Percentiles rank a stretch among this genome's conserved stretches.
These are phyloP conservation scores for Psococerastis gibbosa DNA, from an alignment of 2,888 invertebrate genomes.

Conservation along the genomic window DNA sequence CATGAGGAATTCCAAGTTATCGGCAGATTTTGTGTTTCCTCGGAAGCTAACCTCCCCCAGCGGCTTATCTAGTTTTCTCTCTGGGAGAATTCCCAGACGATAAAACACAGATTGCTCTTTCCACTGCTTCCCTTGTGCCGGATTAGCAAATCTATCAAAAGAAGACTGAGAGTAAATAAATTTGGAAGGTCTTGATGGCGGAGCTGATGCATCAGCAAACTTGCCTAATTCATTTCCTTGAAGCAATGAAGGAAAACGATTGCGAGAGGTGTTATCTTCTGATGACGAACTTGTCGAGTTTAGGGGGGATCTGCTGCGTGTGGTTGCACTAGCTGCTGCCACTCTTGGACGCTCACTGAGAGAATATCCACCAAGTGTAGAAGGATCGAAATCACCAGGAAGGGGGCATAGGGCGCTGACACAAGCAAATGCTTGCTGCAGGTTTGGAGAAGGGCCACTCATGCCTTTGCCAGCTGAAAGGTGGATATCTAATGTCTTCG, in stretches of 20 bases:
- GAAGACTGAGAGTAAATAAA: neutral
- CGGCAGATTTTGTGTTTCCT: neutral
- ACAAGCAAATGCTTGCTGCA: slow-evolving; percentile 22
- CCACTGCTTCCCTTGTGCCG: neutral
- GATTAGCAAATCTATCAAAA: neutral
- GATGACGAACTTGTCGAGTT: neutral
- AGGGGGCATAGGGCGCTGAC: neutral
- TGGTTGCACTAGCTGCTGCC: neutral
- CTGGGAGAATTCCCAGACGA: slow-evolving; percentile 3
- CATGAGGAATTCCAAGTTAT: neutral
- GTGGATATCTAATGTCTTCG: slow-evolving; percentile 16
- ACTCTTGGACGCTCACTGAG: neutral
- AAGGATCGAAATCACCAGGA: neutral
- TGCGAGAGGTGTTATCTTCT: neutral
- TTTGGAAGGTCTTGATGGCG: neutral
- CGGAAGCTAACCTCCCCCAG: too few species aligned
- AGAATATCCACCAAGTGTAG: neutral
- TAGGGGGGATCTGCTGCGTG: neutral
- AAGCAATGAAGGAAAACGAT: too few species aligned
- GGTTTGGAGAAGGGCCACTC: neutral
- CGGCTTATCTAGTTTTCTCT: neutral
- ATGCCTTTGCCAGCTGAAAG: slow-evolving; percentile 22
- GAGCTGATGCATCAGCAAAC: too few species aligned
- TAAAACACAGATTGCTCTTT: slow-evolving; percentile 4
- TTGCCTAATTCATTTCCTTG: too few species aligned